Evolutionary conservation across 2,113 vertebrate genomes (phyloP).

Genomic region (Empidonax traillii): DNA sequence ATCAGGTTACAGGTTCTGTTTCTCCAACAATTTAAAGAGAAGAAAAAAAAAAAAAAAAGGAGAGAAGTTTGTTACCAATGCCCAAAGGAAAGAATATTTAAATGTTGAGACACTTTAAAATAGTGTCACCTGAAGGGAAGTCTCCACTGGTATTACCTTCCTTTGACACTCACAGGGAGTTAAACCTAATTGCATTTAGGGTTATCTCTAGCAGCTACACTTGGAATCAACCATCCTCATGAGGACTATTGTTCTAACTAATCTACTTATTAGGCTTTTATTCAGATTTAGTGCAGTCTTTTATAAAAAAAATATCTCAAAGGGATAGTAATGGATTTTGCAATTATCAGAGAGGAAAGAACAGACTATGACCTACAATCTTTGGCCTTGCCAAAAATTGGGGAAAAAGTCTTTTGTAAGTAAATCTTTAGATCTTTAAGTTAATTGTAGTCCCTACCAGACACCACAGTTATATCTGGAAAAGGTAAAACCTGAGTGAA

Average conservation of each 20-base stretch:
- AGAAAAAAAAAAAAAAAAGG: not conserved
- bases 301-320: constrained; percentile 69
- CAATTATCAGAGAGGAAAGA: constrained; percentile 65
- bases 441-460: constrained; percentile 36
- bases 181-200: constrained; percentile 78
- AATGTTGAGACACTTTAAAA: constrained; percentile 70
- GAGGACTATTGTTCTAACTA: constrained; percentile 79
- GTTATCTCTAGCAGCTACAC: constrained; percentile 73
- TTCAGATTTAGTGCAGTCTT: constrained; percentile 72
- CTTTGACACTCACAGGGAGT: constrained; percentile 69
- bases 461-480: not conserved
- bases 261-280: constrained; percentile 80
- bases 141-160: constrained; percentile 62
- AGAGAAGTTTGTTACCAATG: constrained; percentile 36
- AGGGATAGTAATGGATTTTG: constrained; percentile 65
- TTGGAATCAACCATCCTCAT: constrained; percentile 71
- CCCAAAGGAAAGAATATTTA: constrained; percentile 69
- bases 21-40: constrained; percentile 15
- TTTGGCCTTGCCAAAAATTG: constrained; percentile 28
- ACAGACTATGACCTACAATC: constrained; percentile 60
- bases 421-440: not conserved
- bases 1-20: constrained; percentile 31
- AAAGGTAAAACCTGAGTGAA: not conserved
- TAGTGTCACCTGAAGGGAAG: constrained; percentile 66
- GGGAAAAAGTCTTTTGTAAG: not conserved